A percentile compares a stretch with the other conserved stretches of the same genome.
Conservation (phyloP, 2,113 vertebrate genomes). For the Austrofundulus limnaeus region DNA sequence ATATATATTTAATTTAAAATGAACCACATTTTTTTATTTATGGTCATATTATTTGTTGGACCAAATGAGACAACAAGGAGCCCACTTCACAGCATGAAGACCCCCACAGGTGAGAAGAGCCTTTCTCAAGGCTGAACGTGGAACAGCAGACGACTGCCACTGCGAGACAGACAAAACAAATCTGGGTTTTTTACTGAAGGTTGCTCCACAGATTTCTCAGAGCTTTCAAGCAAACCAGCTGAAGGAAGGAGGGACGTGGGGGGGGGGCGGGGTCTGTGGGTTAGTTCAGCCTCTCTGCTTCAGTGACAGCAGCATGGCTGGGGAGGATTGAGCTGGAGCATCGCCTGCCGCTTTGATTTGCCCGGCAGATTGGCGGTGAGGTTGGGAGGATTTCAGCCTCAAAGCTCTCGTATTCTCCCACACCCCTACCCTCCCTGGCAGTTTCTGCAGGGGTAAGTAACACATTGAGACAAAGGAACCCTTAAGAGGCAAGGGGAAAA, state of each 20-base stretch:
- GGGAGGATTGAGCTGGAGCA: slow-evolving; percentile 48
- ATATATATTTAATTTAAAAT: background rate
- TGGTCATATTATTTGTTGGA: background rate
- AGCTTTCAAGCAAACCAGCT: slow-evolving; percentile 15
- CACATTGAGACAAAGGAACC: slow-evolving; percentile 46
- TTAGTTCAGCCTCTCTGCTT: slow-evolving; percentile 37
- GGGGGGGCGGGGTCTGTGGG: slow-evolving; percentile 2
- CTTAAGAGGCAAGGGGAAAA: slow-evolving; percentile 12
- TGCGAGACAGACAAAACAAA: slow-evolving; percentile 31
- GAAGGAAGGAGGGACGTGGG: background rate
- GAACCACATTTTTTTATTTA: background rate
- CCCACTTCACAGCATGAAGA: slow-evolving; percentile 18
- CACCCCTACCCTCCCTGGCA: slow-evolving; percentile 25
- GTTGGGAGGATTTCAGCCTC: slow-evolving; percentile 59
- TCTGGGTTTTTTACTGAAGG: slow-evolving; percentile 35
- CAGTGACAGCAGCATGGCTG: slow-evolving; percentile 34
- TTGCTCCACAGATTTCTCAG: slow-evolving; percentile 28
- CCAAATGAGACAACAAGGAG: no score
- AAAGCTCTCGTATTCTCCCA: slow-evolving; percentile 62
- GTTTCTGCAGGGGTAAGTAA: slow-evolving; percentile 46
- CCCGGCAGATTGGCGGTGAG: slow-evolving; percentile 46
- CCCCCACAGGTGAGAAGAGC: slow-evolving; percentile 25
- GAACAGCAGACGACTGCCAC: slow-evolving; percentile 22
- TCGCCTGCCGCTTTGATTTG: slow-evolving; percentile 57
- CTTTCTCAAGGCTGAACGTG: slow-evolving; percentile 20